A percentile compares a stretch with the other conserved stretches of the same genome.
phyloP scores from a whole-genome alignment of 2,113 vertebrate species.

The Syngnathoides biaculeatus region DNA sequence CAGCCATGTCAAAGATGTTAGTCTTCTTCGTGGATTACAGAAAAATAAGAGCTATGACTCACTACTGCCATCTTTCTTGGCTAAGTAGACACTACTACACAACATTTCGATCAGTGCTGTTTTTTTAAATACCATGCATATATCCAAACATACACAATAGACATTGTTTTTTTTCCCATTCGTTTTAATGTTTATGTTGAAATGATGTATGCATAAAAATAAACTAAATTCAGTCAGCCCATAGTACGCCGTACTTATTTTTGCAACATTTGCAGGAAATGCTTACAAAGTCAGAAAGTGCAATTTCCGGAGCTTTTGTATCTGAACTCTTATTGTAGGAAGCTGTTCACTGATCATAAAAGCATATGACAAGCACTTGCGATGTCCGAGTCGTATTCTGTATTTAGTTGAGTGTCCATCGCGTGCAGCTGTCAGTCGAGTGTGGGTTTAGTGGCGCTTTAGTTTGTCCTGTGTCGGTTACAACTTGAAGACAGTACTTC shows the following conservation, averaged over 20 bases:
- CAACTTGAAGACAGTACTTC: not conserved
- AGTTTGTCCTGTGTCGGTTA: not conserved
- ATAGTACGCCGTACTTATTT: not conserved
- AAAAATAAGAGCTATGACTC: not conserved
- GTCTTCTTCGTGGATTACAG: conserved; percentile 33
- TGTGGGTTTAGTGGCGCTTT: not conserved
- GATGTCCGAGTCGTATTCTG: not conserved
- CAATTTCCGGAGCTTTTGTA: not conserved
- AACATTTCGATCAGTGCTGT: not conserved
- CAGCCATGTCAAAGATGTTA: conserved; percentile 50
- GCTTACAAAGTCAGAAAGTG: not conserved
- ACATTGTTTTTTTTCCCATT: not conserved
- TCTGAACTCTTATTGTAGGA: not conserved
- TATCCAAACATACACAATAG: not conserved
- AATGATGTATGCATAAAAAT: not conserved
- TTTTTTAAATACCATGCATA: not conserved
- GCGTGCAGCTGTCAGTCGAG: not conserved
- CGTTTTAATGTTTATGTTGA: not conserved
- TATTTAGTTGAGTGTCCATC: not conserved
- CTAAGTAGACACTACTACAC: not conserved
- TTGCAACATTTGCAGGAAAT: not conserved
- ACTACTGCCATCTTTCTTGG: conserved; percentile 12
- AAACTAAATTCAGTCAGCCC: too few relatives aligned
- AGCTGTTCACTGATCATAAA: not conserved
- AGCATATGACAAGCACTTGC: not conserved